Evolutionary conservation across 2,113 vertebrate genomes (phyloP), one percentile per base, ranked within the genome.

Genomic region (Lampris megalopsis): DNA sequence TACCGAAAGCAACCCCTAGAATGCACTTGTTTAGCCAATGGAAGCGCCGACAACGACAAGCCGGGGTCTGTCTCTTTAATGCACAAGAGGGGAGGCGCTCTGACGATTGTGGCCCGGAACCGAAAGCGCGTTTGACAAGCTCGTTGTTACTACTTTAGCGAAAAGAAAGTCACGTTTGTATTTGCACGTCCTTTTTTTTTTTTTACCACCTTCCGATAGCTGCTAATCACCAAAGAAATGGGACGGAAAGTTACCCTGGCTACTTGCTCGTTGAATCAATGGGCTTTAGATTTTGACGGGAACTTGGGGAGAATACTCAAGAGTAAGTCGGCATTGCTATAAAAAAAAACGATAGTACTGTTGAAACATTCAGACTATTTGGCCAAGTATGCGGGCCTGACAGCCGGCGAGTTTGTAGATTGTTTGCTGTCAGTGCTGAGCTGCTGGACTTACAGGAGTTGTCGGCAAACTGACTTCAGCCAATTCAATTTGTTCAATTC

Each of bases 241-340:
- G 96, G 96, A 2, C 80, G 96, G 3, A 94, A 94, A 3, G 96
- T 96, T 69, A 96, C 92, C 0, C 66, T 99, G 13, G 96, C 96
- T 0, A 92, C 96, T 0, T 98, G 97, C 58, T 93, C 96, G 0
- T 83, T 99, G 49, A 97, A 97, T 69, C 98, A 98, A 63, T 99
- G 98, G 98, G 96, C 96, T 37, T 83, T 99, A 85, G 98, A 99
- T 88, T 99, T 98, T 73, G 95, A 97, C 10, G 97, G 97, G 47
- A 99, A 99, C 85, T 69, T 95, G 69, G 84, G 92, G 5, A 94
- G 97, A 85, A 98, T 98, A 54, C 72, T 96, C 35, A 92, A 89
- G 84, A 99, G 98, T 98, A 92, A 96, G 96, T 91, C 5, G 2
- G n/a, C 11, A 24, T 24, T 24, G 24, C 24, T 24, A 24, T 24